Conservation (phyloP, 2,113 vertebrate species). For the Rhinoptilus africanus region DNA sequence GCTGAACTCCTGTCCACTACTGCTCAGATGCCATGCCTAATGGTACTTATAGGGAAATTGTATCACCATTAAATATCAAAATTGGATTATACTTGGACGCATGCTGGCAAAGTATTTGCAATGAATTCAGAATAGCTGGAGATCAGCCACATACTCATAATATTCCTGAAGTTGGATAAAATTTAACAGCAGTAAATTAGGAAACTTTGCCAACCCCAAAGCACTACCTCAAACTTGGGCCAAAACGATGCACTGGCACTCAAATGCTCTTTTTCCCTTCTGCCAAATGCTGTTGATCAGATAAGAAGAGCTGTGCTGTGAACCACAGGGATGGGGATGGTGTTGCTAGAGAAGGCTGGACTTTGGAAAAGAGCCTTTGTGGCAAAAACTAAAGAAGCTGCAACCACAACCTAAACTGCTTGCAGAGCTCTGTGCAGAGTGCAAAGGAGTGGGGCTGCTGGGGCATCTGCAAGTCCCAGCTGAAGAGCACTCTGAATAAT, state of each 20-base stretch:
- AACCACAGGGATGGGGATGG: neutral
- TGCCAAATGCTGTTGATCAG: conserved; percentile 4
- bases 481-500: neutral
- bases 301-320: neutral
- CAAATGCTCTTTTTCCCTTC: neutral
- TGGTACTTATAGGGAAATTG: neutral
- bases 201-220: neutral
- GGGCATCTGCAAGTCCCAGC: neutral
- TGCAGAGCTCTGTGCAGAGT: neutral
- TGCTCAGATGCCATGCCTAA: neutral
- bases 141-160: neutral
- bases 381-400: neutral
- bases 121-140: conserved; percentile 18
- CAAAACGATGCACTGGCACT: neutral
- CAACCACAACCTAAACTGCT: neutral
- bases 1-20: neutral
- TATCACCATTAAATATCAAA: conserved; percentile 1
- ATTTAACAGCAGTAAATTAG: conserved; percentile 36
- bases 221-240: neutral
- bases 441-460: neutral
- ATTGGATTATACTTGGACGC: conserved; percentile 18
- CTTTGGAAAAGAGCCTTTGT: neutral
- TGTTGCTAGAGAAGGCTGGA: neutral
- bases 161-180: conserved; percentile 37
- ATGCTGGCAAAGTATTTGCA: conserved; percentile 38